A percentile compares a stretch with the other conserved stretches of the same genome.
Conservation (phyloP, 2,113 vertebrate genomes). For the Nipponia nippon region DNA sequence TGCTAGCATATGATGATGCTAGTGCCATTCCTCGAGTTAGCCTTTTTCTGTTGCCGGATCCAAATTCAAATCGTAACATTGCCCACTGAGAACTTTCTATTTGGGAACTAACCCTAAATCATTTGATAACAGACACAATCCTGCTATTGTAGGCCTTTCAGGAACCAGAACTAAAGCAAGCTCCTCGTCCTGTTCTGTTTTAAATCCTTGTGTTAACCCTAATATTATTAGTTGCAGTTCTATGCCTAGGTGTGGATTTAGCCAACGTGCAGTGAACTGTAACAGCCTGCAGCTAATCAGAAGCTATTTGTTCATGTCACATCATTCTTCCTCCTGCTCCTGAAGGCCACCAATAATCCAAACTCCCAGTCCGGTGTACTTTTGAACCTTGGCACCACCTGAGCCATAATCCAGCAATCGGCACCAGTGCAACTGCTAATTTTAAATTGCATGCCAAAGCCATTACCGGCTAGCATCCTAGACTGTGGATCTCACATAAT, state of each 20-base stretch:
- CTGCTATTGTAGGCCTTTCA: not conserved
- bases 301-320: not conserved
- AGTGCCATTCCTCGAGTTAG: not conserved
- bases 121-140: not conserved
- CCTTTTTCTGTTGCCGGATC: not conserved
- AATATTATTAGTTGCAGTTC: not conserved
- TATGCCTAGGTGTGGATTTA: not conserved
- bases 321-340: not conserved
- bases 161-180: not conserved
- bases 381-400: not conserved
- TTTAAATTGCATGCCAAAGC: not conserved
- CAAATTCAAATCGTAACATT: not conserved
- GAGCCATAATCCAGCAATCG: not conserved
- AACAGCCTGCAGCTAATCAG: not conserved
- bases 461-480: not conserved
- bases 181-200: not conserved
- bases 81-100: not conserved
- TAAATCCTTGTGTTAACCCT: not conserved
- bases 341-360: not conserved
- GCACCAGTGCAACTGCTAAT: not conserved
- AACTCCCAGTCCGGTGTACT: not conserved
- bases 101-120: not conserved
- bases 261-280: not conserved
- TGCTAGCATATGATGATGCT: not conserved
- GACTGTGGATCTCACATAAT: not conserved